Conservation (phyloP, 1,140 invertebrate species). For the Phymastichus coffea region DNA sequence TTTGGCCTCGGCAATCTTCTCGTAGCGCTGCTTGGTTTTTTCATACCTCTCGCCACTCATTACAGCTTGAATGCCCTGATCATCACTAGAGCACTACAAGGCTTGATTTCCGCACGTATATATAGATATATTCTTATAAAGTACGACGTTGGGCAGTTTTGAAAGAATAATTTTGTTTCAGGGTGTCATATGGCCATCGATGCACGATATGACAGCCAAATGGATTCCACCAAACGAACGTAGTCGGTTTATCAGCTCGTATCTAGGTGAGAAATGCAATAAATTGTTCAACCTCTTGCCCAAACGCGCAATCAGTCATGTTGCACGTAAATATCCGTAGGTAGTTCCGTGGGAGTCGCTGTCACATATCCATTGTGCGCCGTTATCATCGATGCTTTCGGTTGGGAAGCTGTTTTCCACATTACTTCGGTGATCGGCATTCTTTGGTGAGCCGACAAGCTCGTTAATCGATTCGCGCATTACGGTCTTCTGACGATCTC, state of each 20-base stretch:
- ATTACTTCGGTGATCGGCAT: constrained; percentile 65
- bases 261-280: constrained; percentile 66
- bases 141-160: background rate
- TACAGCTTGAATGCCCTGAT: constrained; percentile 64
- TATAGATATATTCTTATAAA: constrained; percentile 10
- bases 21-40: constrained; percentile 68
- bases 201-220: constrained; percentile 77
- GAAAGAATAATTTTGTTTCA: constrained; percentile 38
- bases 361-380: constrained; percentile 71
- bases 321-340: too few species aligned
- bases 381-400: constrained; percentile 62
- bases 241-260: constrained; percentile 71
- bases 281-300: too few species aligned
- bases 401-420: constrained; percentile 79
- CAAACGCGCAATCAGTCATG: too few species aligned
- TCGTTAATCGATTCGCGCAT: background rate
- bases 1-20: constrained; percentile 70
- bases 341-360: constrained; percentile 69
- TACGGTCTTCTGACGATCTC: background rate
- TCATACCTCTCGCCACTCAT: constrained; percentile 67
- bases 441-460: constrained; percentile 63
- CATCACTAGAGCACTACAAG: constrained; percentile 68
- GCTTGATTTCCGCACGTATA: constrained; percentile 68
- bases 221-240: constrained; percentile 83
- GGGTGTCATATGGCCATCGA: constrained; percentile 81